phyloP scores from a whole-genome alignment of 2,888 invertebrate species.

The Cheilosia scutellata region DNA sequence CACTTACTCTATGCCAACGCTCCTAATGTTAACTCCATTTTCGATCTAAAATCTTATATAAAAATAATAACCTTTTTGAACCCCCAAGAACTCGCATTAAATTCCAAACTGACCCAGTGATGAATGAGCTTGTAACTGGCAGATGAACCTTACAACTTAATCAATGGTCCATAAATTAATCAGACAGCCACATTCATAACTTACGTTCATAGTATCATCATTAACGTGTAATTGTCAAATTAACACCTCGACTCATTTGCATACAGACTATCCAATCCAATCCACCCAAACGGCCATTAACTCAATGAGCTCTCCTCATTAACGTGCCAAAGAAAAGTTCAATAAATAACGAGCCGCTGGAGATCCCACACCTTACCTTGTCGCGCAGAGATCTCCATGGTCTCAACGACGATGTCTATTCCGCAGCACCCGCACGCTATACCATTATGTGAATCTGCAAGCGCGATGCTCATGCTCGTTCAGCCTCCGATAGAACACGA shows the following conservation, averaged over 20 bases:
- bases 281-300: constrained; percentile 35
- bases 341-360: constrained; percentile 71
- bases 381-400: constrained; percentile 26
- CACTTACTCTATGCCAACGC: no score
- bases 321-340: constrained; percentile 73
- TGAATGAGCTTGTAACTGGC: not conserved
- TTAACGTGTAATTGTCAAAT: constrained; percentile 72
- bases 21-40: no score
- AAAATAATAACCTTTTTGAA: not conserved
- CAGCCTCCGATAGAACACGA: constrained; percentile 53
- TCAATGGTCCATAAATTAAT: constrained; percentile 47
- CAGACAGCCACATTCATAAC: constrained; percentile 48
- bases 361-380: constrained; percentile 67
- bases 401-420: not conserved
- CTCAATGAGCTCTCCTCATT: constrained; percentile 62
- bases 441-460: constrained; percentile 17
- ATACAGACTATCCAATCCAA: constrained; percentile 36
- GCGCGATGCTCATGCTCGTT: not conserved
- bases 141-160: constrained; percentile 7
- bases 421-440: constrained; percentile 14
- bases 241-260: constrained; percentile 73
- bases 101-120: not conserved
- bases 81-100: not conserved
- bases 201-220: constrained; percentile 21
- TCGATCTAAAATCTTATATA: no score